These are phyloP conservation scores for Rhamnusium bicolor DNA, from an alignment of 2,888 invertebrate genomes.

Conservation along the genomic window DNA sequence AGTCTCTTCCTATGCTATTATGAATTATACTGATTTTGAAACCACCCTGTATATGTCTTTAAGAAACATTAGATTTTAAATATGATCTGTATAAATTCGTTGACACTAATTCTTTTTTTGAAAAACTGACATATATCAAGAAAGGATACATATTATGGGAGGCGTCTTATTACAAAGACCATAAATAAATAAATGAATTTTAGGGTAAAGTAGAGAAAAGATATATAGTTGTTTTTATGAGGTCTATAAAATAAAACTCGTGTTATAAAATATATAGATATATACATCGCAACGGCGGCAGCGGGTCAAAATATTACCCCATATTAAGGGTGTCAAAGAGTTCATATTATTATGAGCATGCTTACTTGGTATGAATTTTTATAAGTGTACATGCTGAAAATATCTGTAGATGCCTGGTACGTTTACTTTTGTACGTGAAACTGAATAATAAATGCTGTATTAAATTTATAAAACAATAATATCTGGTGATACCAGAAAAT, in stretches of 20 bases:
- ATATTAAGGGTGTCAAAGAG: not conserved
- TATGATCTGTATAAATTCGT: too few species aligned
- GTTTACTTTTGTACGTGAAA: too few species aligned
- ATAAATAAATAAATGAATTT: not conserved
- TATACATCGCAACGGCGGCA: not conserved
- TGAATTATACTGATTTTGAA: too few species aligned
- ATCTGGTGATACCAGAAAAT: too few species aligned
- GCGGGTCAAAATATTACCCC: constrained; percentile 10
- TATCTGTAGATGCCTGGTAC: too few species aligned
- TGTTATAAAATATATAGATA: constrained; percentile 7
- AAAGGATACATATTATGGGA: not conserved
- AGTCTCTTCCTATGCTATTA: too few species aligned
- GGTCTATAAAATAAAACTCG: constrained; percentile 4
- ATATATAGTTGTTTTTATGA: constrained; percentile 5
- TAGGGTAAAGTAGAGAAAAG: not conserved
- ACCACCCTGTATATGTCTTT: too few species aligned
- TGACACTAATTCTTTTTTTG: too few species aligned
- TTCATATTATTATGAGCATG: not conserved
- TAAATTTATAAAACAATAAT: too few species aligned
- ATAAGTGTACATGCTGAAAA: not conserved
- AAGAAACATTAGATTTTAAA: too few species aligned
- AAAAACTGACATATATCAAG: too few species aligned
- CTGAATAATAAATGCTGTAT: too few species aligned
- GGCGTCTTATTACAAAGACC: not conserved
- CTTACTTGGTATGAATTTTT: not conserved